Conservation (phyloP, 2,797 vertebrate genomes). For the Streptopelia turtur region DNA sequence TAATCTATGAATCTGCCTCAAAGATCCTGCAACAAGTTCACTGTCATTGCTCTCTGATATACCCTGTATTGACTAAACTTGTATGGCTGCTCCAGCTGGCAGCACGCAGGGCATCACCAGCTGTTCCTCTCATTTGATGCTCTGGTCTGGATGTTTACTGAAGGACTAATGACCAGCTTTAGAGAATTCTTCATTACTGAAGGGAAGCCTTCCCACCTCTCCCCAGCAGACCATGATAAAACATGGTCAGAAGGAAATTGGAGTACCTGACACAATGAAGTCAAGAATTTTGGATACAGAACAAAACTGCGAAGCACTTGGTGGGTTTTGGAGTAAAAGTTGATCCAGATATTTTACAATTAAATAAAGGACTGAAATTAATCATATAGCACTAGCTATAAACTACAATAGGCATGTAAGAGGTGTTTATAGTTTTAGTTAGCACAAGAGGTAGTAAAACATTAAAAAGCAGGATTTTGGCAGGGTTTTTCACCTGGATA, state of each 20-base stretch:
- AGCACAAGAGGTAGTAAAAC: background rate
- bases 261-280: background rate
- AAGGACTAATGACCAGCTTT: background rate
- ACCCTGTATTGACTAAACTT: background rate
- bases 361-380: background rate
- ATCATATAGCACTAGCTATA: background rate
- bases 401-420: background rate
- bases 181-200: background rate
- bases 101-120: background rate
- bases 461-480: background rate
- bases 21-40: background rate
- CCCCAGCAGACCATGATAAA: background rate
- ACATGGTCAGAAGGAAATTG: background rate
- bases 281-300: background rate
- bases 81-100: background rate
- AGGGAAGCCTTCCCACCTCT: background rate
- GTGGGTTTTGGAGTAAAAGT: background rate
- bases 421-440: background rate
- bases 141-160: background rate
- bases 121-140: background rate
- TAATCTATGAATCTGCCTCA: background rate
- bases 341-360: background rate
- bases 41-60: background rate
- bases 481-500: background rate
- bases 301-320: rapidly evolving